Conservation (phyloP, 1,140 invertebrate genomes). For the Drosophila tropicalis region DNA sequence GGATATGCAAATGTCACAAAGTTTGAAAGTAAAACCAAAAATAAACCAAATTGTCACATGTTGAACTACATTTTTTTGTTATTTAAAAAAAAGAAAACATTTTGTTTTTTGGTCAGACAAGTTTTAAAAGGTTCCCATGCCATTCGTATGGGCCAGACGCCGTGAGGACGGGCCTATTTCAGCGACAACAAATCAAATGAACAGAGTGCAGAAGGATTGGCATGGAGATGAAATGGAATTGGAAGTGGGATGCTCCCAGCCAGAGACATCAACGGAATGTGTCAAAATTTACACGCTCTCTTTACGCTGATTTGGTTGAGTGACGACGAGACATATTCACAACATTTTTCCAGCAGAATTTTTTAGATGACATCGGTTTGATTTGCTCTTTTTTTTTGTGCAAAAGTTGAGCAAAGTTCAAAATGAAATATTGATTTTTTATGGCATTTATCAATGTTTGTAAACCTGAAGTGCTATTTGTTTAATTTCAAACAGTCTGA, state of each 20-base stretch:
- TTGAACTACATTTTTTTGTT: constrained; percentile 43
- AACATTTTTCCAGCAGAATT: constrained; percentile 38
- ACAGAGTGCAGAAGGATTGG: constrained; percentile 5
- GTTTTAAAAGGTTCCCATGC: constrained; percentile 48
- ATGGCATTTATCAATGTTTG: too few species aligned
- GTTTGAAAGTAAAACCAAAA: constrained; percentile 21
- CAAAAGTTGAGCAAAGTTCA: too few species aligned
- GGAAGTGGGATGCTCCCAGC: background rate
- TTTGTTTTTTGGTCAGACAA: constrained; percentile 53
- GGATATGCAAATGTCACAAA: constrained; percentile 22
- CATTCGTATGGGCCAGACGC: background rate
- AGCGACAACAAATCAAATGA: constrained; percentile 7
- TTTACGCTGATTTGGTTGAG: constrained; percentile 68
- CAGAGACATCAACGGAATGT: constrained; percentile 63
- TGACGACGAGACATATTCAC: constrained; percentile 43
- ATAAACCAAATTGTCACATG: constrained; percentile 57
- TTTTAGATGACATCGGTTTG: constrained; percentile 7
- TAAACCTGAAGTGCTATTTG: too few species aligned
- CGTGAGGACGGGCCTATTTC: background rate
- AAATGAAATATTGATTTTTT: too few species aligned
- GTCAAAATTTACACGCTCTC: constrained; percentile 78
- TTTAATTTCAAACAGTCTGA: too few species aligned
- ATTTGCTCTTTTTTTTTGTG: background rate
- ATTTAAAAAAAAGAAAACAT: too few species aligned
- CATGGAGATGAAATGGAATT: background rate